Evolutionary conservation across 2,888 invertebrate species (phyloP).

Genomic region (Temnothorax ravouxi): DNA sequence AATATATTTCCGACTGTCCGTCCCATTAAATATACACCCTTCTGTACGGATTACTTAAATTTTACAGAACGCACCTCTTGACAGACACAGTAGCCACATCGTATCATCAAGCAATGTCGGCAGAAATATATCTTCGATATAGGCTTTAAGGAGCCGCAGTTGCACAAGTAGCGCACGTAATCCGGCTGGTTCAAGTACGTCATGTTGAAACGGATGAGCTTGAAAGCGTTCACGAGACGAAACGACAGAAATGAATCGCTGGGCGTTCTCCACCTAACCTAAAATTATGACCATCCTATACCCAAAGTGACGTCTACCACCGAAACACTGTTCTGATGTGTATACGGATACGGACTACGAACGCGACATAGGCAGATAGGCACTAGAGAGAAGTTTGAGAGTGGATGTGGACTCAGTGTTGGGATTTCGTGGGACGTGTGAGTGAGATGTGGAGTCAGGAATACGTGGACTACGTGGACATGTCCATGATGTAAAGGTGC

Average conservation of each 20-base stretch:
- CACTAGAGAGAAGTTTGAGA: no score
- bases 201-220: constrained; percentile 82
- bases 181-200: constrained; percentile 89
- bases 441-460: no score
- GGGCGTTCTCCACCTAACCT: background rate
- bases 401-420: no score
- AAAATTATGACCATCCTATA: background rate
- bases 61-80: constrained; percentile 92
- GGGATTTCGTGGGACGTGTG: no score
- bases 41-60: background rate
- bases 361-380: no score
- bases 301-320: no score
- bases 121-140: constrained; percentile 97
- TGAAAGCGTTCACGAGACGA: background rate
- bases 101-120: constrained; percentile 96
- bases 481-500: no score
- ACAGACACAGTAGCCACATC: constrained; percentile 98
- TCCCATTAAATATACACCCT: background rate
- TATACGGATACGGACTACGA: no score
- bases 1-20: background rate
- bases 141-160: constrained; percentile 95
- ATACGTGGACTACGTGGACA: no score
- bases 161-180: constrained; percentile 94
- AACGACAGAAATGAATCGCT: background rate
- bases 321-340: no score